Percentiles rank a stretch among this genome's conserved stretches.
Evolutionary conservation across 1,140 invertebrate species (phyloP).

Genomic region (Megathymus violae): DNA sequence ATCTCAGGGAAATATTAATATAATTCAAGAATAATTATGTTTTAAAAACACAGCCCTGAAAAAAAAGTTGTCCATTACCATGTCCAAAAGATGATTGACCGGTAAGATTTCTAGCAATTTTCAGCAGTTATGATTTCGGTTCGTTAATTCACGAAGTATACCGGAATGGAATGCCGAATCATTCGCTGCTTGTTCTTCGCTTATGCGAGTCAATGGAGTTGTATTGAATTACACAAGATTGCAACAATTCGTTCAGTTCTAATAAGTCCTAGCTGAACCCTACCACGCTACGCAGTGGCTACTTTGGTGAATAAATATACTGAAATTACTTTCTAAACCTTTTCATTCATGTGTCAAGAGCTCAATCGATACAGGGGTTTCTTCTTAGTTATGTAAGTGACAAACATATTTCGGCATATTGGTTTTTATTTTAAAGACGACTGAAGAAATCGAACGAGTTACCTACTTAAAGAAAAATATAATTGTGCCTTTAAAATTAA

Average conservation of each 20-base stretch:
- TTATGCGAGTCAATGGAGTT: conserved; percentile 19
- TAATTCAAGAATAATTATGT: no score
- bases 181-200: conserved; percentile 13
- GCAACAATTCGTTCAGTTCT: conserved; percentile 31
- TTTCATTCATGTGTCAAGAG: not conserved
- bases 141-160: conserved; percentile 78
- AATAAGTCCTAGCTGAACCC: conserved; percentile 15
- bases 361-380: no score
- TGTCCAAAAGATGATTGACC: conserved; percentile 65
- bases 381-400: no score
- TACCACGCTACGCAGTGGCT: not conserved
- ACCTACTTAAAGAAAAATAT: no score
- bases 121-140: conserved; percentile 49
- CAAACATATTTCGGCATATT: not conserved
- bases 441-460: no score
- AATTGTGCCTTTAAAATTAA: no score
- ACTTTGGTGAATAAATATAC: not conserved
- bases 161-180: conserved; percentile 63
- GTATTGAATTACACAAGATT: conserved; percentile 30
- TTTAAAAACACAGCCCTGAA: conserved; percentile 47
- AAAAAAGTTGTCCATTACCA: conserved; percentile 53
- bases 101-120: conserved; percentile 74
- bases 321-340: not conserved
- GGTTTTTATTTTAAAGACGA: no score
- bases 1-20: no score